These are phyloP conservation scores for Porites evermanni DNA, from an alignment of 92 coral and sea anemone genomes.

Conservation along the genomic window DNA sequence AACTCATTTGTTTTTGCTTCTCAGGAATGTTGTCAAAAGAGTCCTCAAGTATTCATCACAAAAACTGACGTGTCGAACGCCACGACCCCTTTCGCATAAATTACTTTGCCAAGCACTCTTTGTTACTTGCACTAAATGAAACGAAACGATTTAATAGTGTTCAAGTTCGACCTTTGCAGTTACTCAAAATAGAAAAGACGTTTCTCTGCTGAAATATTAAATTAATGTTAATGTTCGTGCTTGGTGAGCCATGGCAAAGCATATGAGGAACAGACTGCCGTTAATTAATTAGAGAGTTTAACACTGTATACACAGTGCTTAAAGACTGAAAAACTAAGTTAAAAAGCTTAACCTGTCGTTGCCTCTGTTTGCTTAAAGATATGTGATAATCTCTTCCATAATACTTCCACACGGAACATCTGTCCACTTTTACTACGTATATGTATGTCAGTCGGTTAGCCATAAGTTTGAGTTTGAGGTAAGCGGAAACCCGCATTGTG, in stretches of 20 bases:
- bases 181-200: no score
- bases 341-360: neutral
- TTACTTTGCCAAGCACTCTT: neutral
- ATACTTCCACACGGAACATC: no score
- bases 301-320: neutral
- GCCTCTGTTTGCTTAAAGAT: neutral
- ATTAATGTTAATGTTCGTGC: neutral
- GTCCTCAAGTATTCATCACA: conserved; percentile 21
- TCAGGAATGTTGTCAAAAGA: conserved; percentile 14
- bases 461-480: no score
- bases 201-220: no score
- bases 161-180: neutral
- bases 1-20: conserved; percentile 4
- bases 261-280: neutral
- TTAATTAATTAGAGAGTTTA: neutral
- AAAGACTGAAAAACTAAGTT: neutral
- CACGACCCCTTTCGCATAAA: neutral
- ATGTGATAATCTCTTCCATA: no score
- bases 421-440: no score
- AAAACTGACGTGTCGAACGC: conserved; percentile 11
- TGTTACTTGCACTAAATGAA: neutral
- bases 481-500: no score
- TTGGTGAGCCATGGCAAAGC: neutral
- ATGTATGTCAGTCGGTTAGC: no score
- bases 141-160: neutral